A percentile compares a stretch with the other conserved stretches of the same genome.
phyloP scores from a whole-genome alignment of 2,113 vertebrate genomes.

The Rutilus rutilus region DNA sequence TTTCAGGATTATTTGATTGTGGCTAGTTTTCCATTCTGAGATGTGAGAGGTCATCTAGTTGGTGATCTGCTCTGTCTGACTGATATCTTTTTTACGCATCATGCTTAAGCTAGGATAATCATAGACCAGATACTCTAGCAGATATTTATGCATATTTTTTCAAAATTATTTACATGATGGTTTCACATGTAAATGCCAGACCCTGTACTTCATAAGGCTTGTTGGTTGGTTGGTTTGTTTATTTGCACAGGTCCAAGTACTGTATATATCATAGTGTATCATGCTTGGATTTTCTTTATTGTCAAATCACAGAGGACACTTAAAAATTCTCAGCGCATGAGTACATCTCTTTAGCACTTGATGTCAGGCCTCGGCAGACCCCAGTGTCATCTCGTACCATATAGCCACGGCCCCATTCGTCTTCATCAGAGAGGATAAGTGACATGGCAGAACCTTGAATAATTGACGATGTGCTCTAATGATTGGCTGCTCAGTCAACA shows the following conservation, averaged over 20 bases:
- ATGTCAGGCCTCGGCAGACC: conserved; percentile 28
- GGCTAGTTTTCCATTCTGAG: too few species aligned
- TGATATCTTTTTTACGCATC: too few species aligned
- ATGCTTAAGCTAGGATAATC: neutral
- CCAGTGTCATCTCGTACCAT: conserved; percentile 19
- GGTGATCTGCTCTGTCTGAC: too few species aligned
- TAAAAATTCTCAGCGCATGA: conserved; percentile 35
- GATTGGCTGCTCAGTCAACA: conserved; percentile 65
- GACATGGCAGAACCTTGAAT: conserved; percentile 60
- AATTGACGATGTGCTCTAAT: conserved; percentile 63
- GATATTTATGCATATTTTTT: neutral
- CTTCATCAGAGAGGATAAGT: conserved; percentile 61
- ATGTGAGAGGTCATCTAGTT: too few species aligned
- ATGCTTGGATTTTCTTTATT: neutral
- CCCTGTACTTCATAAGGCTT: neutral
- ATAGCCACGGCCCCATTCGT: conserved; percentile 28
- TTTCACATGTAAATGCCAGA: neutral
- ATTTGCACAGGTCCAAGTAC: neutral
- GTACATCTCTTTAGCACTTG: conserved; percentile 32
- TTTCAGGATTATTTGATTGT: too few species aligned
- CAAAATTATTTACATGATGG: neutral
- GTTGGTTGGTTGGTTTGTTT: neutral
- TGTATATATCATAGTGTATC: conserved; percentile 18
- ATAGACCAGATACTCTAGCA: neutral
- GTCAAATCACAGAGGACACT: conserved; percentile 37